Conservation (phyloP, 2,113 vertebrate genomes). For the Ranitomeya variabilis region DNA sequence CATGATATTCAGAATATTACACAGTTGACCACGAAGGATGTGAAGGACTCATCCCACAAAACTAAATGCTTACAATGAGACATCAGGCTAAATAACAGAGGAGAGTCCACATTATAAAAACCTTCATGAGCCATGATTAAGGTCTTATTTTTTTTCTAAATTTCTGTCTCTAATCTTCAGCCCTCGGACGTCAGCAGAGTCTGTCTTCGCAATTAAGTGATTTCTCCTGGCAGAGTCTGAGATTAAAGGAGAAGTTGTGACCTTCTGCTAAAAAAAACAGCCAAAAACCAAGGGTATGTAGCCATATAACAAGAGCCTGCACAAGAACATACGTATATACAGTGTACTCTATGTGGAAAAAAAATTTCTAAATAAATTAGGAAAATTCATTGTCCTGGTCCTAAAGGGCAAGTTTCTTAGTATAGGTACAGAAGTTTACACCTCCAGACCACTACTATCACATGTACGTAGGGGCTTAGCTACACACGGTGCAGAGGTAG, state of each 20-base stretch:
- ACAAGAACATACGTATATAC: not conserved
- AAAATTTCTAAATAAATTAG: no score
- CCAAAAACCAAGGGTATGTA: not conserved
- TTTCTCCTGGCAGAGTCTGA: conserved; percentile 36
- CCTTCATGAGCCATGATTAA: not conserved
- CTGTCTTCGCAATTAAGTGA: conserved; percentile 57
- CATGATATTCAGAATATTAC: not conserved
- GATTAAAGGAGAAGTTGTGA: not conserved
- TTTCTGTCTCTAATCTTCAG: conserved; percentile 7
- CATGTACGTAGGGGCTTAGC: no score
- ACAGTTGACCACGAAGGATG: not conserved
- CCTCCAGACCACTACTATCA: no score
- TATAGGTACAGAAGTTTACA: no score
- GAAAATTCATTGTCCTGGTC: no score
- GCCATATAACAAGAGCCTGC: not conserved
- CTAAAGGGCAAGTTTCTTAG: no score
- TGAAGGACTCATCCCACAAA: not conserved
- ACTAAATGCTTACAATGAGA: not conserved
- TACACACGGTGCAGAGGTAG: no score
- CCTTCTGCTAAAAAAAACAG: not conserved
- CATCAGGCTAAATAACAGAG: not conserved
- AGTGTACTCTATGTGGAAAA: no score
- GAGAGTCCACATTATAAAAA: not conserved
- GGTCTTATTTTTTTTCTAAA: not conserved
- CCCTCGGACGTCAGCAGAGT: conserved; percentile 59